phyloP scores from a whole-genome alignment of 2,888 invertebrate species.

The Shargacucullia verbasci region DNA sequence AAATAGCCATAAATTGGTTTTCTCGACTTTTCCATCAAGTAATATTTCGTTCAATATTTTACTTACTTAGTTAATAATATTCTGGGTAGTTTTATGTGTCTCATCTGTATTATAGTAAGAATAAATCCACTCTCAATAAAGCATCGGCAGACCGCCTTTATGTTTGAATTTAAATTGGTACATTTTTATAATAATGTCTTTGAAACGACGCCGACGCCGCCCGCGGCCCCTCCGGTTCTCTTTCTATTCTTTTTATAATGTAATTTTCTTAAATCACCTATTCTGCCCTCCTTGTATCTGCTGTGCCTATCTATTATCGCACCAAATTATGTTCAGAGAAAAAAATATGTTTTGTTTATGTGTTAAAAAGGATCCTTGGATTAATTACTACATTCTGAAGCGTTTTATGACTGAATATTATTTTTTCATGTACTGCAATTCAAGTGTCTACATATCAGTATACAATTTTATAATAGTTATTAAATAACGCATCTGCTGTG shows the following conservation, averaged over 20 bases:
- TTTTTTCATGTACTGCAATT: too few species aligned
- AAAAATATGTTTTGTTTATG: slow-evolving; percentile 22
- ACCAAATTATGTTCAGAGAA: slow-evolving; percentile 47
- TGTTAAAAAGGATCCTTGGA: not conserved
- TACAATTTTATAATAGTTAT: too few species aligned
- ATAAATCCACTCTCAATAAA: slow-evolving; percentile 61
- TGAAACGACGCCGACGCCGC: slow-evolving; percentile 68
- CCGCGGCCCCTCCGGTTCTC: slow-evolving; percentile 68
- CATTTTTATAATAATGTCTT: slow-evolving; percentile 83
- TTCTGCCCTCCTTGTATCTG: slow-evolving; percentile 67
- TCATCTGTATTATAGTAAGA: slow-evolving; percentile 25
- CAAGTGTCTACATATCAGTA: too few species aligned
- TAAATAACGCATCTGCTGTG: too few species aligned
- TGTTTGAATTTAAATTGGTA: slow-evolving; percentile 85
- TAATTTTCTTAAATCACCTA: slow-evolving; percentile 87
- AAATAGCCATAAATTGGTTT: slow-evolving; percentile 89
- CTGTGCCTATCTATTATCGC: slow-evolving; percentile 58
- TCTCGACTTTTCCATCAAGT: too few species aligned
- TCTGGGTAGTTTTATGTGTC: slow-evolving; percentile 12
- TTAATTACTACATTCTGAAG: not conserved
- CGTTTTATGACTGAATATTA: too few species aligned
- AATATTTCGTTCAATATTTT: too few species aligned
- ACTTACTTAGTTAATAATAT: not conserved
- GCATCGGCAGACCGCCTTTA: slow-evolving; percentile 68
- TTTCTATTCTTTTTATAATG: slow-evolving; percentile 83